These are phyloP conservation scores for Protobothrops flavoviridis DNA, from an alignment of 2,113 vertebrate species.

Conservation along the genomic window DNA sequence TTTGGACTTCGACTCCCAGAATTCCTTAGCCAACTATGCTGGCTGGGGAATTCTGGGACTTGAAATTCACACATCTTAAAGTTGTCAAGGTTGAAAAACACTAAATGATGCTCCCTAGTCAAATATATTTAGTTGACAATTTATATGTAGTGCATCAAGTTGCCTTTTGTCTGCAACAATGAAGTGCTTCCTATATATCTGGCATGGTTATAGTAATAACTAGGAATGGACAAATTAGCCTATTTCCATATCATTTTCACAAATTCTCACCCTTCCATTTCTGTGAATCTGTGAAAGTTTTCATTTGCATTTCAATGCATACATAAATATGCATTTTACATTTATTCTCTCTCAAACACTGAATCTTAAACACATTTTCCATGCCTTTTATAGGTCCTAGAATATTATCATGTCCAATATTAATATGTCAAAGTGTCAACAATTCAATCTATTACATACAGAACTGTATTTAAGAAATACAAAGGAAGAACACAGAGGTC, in stretches of 20 bases:
- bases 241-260: not conserved
- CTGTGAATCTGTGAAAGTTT: not conserved
- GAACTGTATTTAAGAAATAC: not conserved
- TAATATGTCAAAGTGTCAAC: slow-evolving; percentile 11
- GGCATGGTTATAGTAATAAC: not conserved
- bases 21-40: not conserved
- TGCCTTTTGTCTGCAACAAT: not conserved
- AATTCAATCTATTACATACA: not conserved
- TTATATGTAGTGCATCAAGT: not conserved
- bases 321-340: not conserved
- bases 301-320: not conserved
- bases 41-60: not conserved
- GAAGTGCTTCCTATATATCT: not conserved
- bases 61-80: not conserved
- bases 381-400: slow-evolving; percentile 1
- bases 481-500: slow-evolving; percentile 30
- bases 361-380: not conserved
- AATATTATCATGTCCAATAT: not conserved
- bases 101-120: not conserved
- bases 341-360: not conserved
- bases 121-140: not conserved
- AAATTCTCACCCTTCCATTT: not conserved
- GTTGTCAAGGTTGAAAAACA: not conserved
- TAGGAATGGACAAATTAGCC: not conserved
- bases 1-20: not conserved